These are phyloP conservation scores for Dicentrarchus labrax DNA, from an alignment of 2,113 vertebrate genomes.

Conservation along the genomic window DNA sequence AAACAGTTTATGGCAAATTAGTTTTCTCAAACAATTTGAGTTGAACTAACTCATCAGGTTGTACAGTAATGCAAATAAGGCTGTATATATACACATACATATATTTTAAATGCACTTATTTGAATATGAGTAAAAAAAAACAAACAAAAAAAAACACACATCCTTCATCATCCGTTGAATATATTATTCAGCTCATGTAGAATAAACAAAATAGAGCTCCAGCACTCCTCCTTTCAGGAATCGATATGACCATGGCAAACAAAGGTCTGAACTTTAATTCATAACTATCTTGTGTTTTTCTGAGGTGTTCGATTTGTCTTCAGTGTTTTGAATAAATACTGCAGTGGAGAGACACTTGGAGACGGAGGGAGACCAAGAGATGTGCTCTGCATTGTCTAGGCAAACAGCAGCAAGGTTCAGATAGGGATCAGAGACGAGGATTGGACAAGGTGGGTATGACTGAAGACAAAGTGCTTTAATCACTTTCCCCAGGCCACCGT, in stretches of 20 bases:
- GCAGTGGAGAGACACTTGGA: neutral
- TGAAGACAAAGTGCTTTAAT: conserved; percentile 79
- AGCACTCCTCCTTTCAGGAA: neutral
- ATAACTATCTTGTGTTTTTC: conserved; percentile 11
- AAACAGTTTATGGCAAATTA: no score
- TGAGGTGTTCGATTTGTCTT: conserved; percentile 24
- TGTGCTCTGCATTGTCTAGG: conserved; percentile 32
- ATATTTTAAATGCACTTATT: no score
- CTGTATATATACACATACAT: no score
- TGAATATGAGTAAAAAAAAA: no score
- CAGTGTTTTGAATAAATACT: conserved; percentile 25
- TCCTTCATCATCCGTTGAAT: no score
- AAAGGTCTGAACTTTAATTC: neutral
- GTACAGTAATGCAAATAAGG: no score
- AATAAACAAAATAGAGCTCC: neutral
- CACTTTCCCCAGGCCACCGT: conserved; percentile 60
- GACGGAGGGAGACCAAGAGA: conserved; percentile 12
- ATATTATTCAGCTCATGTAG: neutral
- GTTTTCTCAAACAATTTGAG: no score
- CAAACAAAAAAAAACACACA: neutral
- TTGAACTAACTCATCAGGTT: no score
- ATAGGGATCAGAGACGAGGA: conserved; percentile 61
- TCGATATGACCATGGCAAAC: neutral
- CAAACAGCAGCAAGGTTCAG: conserved; percentile 43
- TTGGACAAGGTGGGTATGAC: conserved; percentile 60